Evolutionary conservation across 2,797 vertebrate species (phyloP), one percentile per base, ranked within the genome.

Genomic region (Cirrhinus molitorella): DNA sequence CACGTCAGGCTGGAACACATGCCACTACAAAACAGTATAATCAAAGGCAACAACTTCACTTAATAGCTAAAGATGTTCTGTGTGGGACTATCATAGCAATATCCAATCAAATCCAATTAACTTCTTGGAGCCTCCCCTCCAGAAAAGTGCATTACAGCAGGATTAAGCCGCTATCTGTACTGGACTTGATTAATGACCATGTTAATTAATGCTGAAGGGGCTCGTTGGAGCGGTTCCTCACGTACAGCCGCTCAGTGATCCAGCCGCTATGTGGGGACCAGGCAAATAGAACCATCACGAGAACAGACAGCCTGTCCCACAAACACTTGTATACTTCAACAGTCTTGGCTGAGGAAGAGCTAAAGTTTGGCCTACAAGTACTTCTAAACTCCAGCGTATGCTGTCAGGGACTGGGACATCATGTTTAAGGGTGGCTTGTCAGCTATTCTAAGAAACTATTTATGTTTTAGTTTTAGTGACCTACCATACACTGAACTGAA

Each of bases 191-290:
- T 95, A 95, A 96, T 95, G 92, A 91, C 90, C 88, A 79, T 90
- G 89, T 91, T 96, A 96, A 96, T 95, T 95, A 94, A 94, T 94
- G 93, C 91, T 94, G 94, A 95, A 94, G 89, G 93, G 92, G 91
- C 93, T 92, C 93, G 91, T 92, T 90, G 89, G 81, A 94, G 90
- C 89, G 89, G 87, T 91, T 94, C 92, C 88, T 91, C 84, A 87
- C 87, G 87, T 90, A 91, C 89, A 87, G 91, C 89, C 87, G 83
- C 82, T 88, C 88, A 90, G 85, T 84, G 89, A 92, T 92, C 91
- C 93, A 94, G 90, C 90, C 88, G 91, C 89, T 89, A 21, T 70
- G 66, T 78, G 51, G 73, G 65, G 57, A 85, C 45, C 47, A 40
- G 59, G 57, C 28, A 87, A 87, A 89, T 88, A 88, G 83, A 85